Base-by-base conservation (phyloP, 1,140 invertebrate species). In the Atta texana region DNA sequence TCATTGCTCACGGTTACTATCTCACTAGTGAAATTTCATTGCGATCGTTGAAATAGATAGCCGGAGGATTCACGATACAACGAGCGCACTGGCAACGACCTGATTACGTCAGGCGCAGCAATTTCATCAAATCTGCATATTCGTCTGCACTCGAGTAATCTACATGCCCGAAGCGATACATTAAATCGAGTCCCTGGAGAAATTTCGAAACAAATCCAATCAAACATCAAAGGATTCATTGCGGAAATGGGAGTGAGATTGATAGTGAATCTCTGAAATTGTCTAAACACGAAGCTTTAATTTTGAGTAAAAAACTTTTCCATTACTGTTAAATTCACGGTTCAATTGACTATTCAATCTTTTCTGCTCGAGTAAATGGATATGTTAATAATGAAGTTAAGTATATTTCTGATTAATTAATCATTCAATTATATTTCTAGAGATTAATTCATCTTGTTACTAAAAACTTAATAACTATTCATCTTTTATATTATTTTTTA, bases 121-220 rank as follows among this genome's bases (percentile, higher is more conserved):
- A 77, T 90, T 90, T 78, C 89, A 78, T 87, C 31, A 74, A 84
- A 90, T 90, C 66, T 90, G 77, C 85, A 87, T 89, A 84, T 24
- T 53, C 39, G 59, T 75, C 75, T 16, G 53, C 21, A 49, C 28
- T 21, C 63, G 31, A 84, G 44, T 76, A 53, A 64, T 77, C 53
- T 69, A 59, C 24, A 18, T 66, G 72, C 80, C 31, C 57, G n/a
- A 21, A 21, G 55, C 86, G 3, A 44, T 64, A 39, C 39, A 59
- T 81, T 69, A 69, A 68, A 71, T 31, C 57, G 12, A 51, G 21
- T 55, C 12, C 14, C 28, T 14, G 5, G 53, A 69, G 86, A 75
- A 87, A 88, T 87, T 72, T 74, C 31, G 61, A 68, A 87, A 82
- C 55, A n/a, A 72, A 76, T 88, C 7, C 64, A 77, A 88, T 88